Evolutionary conservation across 1,140 invertebrate species (phyloP).

Genomic region (Euglossa dilemma): DNA sequence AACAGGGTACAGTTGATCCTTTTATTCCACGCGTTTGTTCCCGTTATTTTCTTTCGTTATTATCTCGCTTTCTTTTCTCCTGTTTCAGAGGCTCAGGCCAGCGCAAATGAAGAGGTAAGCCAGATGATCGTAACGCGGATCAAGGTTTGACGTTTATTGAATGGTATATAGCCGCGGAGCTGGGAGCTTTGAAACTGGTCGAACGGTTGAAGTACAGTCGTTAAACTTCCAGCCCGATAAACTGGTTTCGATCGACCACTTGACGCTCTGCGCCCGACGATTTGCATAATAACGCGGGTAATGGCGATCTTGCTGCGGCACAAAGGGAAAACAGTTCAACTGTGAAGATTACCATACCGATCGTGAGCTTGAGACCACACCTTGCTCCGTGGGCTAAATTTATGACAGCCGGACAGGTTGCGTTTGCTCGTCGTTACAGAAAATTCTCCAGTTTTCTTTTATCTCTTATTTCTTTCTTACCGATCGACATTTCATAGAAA

Average conservation of each 20-base stretch:
- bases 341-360: slow-evolving; percentile 3
- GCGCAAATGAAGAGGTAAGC: too few species aligned
- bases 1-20: not conserved
- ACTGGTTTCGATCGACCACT: slow-evolving; percentile 43
- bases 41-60: not conserved
- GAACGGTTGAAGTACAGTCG: slow-evolving; percentile 1
- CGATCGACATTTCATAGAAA: not conserved
- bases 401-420: not conserved
- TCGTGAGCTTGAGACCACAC: not conserved
- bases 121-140: not conserved
- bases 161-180: too few species aligned
- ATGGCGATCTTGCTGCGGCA: slow-evolving; percentile 33
- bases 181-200: slow-evolving; percentile 21
- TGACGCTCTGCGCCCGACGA: slow-evolving; percentile 25
- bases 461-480: too few species aligned
- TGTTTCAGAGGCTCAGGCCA: not conserved
- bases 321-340: slow-evolving; percentile 16
- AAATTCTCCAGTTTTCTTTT: too few species aligned
- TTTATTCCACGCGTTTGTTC: not conserved
- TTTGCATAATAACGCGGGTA: slow-evolving; percentile 50
- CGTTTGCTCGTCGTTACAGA: not conserved
- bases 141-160: slow-evolving; percentile 7
- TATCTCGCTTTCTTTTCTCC: not conserved
- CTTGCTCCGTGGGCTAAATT: not conserved
- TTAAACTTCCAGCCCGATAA: slow-evolving; percentile 45